phyloP scores from a whole-genome alignment of 2,113 vertebrate species.

The Alethe castanea region DNA sequence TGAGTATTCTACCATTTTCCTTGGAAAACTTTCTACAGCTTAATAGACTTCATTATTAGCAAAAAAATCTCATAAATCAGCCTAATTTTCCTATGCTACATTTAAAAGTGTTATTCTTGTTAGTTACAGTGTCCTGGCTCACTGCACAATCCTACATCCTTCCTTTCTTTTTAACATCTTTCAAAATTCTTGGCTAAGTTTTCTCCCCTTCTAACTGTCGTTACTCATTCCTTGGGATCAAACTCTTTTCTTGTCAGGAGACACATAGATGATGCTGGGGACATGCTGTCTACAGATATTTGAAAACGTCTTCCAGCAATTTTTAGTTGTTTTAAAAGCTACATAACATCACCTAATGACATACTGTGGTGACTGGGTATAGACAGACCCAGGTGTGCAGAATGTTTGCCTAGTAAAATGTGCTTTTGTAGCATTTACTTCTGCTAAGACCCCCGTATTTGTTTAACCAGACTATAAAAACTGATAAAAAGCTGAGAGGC shows the following conservation, averaged over 20 bases:
- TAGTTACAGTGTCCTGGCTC: background rate
- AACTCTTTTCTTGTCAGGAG: background rate
- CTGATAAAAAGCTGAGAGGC: background rate
- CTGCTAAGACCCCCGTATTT: background rate
- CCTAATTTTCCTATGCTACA: slow-evolving; percentile 30
- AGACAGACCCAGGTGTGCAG: background rate
- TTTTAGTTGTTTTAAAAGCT: background rate
- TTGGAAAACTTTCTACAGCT: slow-evolving; percentile 20
- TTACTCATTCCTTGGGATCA: background rate
- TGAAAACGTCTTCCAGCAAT: background rate
- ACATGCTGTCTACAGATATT: background rate
- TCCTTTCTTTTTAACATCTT: slow-evolving; percentile 1
- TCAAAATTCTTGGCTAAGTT: background rate
- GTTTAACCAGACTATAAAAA: background rate
- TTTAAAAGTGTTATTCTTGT: slow-evolving; percentile 26
- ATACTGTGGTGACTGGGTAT: background rate
- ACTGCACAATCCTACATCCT: background rate
- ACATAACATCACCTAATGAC: background rate
- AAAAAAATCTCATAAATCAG: slow-evolving; percentile 14
- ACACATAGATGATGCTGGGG: background rate
- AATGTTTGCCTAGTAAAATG: background rate
- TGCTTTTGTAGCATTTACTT: background rate
- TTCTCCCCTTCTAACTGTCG: background rate
- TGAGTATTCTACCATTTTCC: slow-evolving; percentile 40
- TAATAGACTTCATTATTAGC: slow-evolving; percentile 27